Evolutionary conservation across 2,113 vertebrate species (phyloP), one percentile per base, ranked within the genome.

Genomic region (Mastomys natalensis): DNA sequence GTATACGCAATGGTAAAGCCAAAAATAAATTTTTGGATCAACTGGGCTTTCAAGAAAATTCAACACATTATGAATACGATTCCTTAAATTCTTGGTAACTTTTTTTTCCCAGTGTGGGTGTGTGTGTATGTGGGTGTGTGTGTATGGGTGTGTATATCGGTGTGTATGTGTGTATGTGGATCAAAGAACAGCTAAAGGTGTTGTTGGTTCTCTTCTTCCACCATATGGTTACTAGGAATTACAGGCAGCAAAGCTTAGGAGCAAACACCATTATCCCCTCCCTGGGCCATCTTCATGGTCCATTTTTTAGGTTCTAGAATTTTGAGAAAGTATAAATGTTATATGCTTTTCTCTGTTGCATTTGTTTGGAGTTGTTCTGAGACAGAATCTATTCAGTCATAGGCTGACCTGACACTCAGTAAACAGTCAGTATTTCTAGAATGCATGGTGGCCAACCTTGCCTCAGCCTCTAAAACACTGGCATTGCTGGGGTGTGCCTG

Each of bases 291-390:
- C 74, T 48, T 48, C 43, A 13, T 13, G 53, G 37, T 58, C 43
- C 24, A n/a, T 55, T 95, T 87, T 53, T 87, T 97, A 72, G 12
- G 94, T 72, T 81, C 87, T 76, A 96, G 80, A 96, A 97, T 89
- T 95, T 97, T 95, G 72, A 97, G 78, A 97, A 97, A 97, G 94
- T 97, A 98, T 98, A 97, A 98, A 97, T 96, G 97, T 95, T 95
- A 68, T 76, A 96, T 96, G n/a, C 19, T 58, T 29, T 37, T 37
- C 31, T 37, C 48, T 81, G 31, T 5, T 55, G 7, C 7, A 22
- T n/a, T 58, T 58, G 0, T 22, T 55, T 37, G 51, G 48, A n/a
- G 3, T 26, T 60, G 37, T 81, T 82, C n/a, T 60, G 80, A 60
- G 53, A 82, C n/a, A 60, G 22, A 55, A 40, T 82, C 11, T 60